These are phyloP conservation scores for Cyrtonyx montezumae DNA, from an alignment of 2,113 vertebrate genomes.

Conservation along the genomic window DNA sequence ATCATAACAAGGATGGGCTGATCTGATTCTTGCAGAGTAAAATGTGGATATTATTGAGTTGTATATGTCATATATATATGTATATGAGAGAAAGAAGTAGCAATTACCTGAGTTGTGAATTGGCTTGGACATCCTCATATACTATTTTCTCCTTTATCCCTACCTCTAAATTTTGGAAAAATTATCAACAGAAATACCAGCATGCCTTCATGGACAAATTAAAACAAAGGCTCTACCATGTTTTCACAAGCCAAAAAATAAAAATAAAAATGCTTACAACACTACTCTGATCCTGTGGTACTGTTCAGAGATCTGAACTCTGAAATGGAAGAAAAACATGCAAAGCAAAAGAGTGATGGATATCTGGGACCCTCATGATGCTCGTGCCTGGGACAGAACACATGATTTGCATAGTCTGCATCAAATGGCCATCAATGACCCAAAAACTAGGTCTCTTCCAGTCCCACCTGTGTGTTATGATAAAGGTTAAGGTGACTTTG, in stretches of 20 bases:
- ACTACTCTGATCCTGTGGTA: background rate
- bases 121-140: too few species aligned
- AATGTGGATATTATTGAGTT: background rate
- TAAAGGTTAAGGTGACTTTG: background rate
- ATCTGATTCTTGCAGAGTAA: background rate
- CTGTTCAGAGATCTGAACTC: background rate
- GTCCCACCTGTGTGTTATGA: background rate
- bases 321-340: background rate
- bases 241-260: background rate
- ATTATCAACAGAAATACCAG: background rate
- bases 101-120: background rate
- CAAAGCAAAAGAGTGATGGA: background rate
- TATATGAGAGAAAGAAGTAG: background rate
- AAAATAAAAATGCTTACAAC: background rate
- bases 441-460: background rate
- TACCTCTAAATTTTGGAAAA: background rate
- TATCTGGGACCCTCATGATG: fast-evolving
- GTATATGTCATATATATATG: background rate
- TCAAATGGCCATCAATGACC: background rate
- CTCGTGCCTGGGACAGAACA: background rate
- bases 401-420: background rate
- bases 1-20: background rate
- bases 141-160: background rate
- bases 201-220: background rate
- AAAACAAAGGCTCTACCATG: background rate